Evolutionary conservation across 2,888 invertebrate species (phyloP).

Genomic region (Andrena camellia): DNA sequence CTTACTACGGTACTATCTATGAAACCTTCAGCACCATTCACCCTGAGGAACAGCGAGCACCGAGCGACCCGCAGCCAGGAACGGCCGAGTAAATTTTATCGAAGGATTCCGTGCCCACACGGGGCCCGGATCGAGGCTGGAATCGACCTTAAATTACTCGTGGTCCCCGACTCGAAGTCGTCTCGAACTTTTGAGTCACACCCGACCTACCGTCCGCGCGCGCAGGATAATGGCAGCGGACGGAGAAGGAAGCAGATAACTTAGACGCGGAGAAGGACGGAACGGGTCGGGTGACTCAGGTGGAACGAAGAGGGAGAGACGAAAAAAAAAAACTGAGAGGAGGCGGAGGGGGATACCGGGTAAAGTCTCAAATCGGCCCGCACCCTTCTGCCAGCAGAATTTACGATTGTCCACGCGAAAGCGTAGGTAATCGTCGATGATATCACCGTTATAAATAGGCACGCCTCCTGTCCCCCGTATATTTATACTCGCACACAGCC

Average conservation of each 20-base stretch:
- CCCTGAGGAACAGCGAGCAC: not conserved
- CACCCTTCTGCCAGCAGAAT: constrained; percentile 75
- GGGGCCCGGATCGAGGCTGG: constrained; percentile 33
- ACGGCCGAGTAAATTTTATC: constrained; percentile 54
- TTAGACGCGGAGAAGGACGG: constrained; percentile 20
- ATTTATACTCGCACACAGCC: constrained; percentile 65
- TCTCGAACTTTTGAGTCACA: constrained; percentile 59
- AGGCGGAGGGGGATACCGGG: constrained; percentile 50
- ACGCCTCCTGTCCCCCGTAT: constrained; percentile 79
- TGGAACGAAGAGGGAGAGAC: constrained; percentile 11
- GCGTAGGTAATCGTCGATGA: constrained; percentile 84
- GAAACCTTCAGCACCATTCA: too few species aligned
- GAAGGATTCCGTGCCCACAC: constrained; percentile 57
- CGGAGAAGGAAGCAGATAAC: constrained; percentile 32
- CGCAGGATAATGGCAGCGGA: constrained; percentile 39
- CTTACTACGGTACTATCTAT: too few species aligned
- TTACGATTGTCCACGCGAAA: constrained; percentile 83
- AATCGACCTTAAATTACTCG: constrained; percentile 57
- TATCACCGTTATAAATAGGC: constrained; percentile 84
- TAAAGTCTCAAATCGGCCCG: constrained; percentile 70
- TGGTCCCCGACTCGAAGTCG: constrained; percentile 43
- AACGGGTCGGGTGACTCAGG: not conserved
- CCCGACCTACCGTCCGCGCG: constrained; percentile 28
- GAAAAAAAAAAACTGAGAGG: constrained; percentile 12
- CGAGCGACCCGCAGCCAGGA: constrained; percentile 8